These are phyloP conservation scores for Pachyrhynchus sulphureomaculatus DNA, from an alignment of 1,140 invertebrate species.

Conservation along the genomic window DNA sequence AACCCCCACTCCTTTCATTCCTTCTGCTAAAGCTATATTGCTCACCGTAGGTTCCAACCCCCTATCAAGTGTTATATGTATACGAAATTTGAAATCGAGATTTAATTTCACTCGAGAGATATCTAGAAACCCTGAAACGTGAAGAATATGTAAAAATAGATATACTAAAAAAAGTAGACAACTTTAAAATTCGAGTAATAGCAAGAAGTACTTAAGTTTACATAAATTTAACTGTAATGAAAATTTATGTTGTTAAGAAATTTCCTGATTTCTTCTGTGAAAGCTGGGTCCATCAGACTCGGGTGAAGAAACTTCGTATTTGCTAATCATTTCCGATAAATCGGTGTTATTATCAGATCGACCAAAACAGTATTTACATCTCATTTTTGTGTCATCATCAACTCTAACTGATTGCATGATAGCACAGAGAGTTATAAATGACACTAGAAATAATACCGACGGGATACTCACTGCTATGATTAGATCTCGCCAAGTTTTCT, in stretches of 20 bases:
- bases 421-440: conserved; percentile 78
- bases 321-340: conserved; percentile 46
- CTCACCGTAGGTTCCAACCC: too few species aligned
- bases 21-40: too few species aligned
- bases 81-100: too few species aligned
- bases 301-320: conserved; percentile 47
- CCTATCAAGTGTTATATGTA: too few species aligned
- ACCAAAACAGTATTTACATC: conserved; percentile 73
- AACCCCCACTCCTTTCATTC: too few species aligned
- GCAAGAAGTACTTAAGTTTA: too few species aligned
- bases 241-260: not conserved
- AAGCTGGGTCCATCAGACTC: conserved; percentile 38
- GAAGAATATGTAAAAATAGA: too few species aligned
- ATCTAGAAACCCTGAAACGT: too few species aligned
- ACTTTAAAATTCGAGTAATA: too few species aligned
- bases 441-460: conserved; percentile 78
- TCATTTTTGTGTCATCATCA: conserved; percentile 85
- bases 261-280: conserved; percentile 1
- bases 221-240: too few species aligned
- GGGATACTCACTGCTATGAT: conserved; percentile 77
- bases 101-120: too few species aligned
- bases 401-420: conserved; percentile 88
- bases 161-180: too few species aligned
- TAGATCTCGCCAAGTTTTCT: conserved; percentile 76
- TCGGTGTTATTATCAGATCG: conserved; percentile 34